Evolutionary conservation across 2,888 invertebrate species (phyloP), one percentile per base, ranked within the genome.

Genomic region (Eumacrocentrus americanus): DNA sequence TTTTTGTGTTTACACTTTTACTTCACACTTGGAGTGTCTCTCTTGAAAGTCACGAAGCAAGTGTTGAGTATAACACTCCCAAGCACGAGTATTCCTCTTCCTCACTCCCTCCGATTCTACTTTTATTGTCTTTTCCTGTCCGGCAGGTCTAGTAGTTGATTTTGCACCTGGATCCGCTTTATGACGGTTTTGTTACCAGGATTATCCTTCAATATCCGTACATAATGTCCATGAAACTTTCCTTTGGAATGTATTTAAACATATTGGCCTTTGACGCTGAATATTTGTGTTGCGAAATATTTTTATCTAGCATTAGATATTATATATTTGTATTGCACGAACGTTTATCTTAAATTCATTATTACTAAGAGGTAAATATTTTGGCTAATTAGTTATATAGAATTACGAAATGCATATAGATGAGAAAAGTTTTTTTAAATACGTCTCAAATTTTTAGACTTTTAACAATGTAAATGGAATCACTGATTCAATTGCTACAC

Each of bases 81-180:
- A 52, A 52, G 22, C n/a, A 46, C n/a, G 4, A 34, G 5, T n/a
- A 23, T 46, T 46, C 12, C 7, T 46, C 25, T 23, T 25, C 23
- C 9, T 6, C 25, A 46, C 25, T 46, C 7, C 2, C 9, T 34
- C 16, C 18, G 18, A 34, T 54, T 44, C 46, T 56, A 16, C n/a
- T 25, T 12, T 16, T 37, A 23, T 35, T 44, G n/a, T 16, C 11
- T 44, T 29, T n/a, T 7, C 29, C 42, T 44, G 34, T 18, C 25
- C 47, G 3, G 37, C 47, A 56, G 56, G 46, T 37, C n/a, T n/a
- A n/a, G n/a, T n/a, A 22, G 4, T 14, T 25, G 14, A 6, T 22
- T 14, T 23, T 25, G 46, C 25, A 23, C 14, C 23, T 23, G 25
- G 6, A 46, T 25, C 5, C 46, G 22, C 23, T 46, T 46, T 11